Percentiles rank a stretch among this genome's conserved stretches.
Evolutionary conservation across 2,888 invertebrate genomes (phyloP).

Genomic region (Stomorhina lunata): DNA sequence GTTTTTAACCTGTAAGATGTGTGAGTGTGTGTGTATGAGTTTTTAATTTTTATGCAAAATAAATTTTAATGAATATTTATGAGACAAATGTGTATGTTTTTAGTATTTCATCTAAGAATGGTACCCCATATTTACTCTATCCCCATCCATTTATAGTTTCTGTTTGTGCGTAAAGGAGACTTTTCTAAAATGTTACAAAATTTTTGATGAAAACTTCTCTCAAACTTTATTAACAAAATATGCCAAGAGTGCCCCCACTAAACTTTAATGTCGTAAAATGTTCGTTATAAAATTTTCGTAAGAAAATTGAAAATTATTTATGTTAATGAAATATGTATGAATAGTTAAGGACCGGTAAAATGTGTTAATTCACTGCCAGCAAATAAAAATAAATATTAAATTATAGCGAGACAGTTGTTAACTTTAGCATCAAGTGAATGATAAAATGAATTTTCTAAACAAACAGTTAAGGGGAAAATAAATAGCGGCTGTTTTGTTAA

Average conservation of each 20-base stretch:
- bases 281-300: background rate
- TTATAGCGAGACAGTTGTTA: background rate
- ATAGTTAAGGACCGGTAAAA: background rate
- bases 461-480: too few species aligned
- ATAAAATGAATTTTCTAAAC: too few species aligned
- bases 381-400: background rate
- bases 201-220: background rate
- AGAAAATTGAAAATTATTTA: slow-evolving; percentile 17
- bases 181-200: background rate
- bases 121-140: background rate
- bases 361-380: background rate
- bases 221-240: background rate
- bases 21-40: slow-evolving; percentile 14
- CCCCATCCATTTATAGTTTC: background rate
- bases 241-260: background rate
- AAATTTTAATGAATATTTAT: slow-evolving; percentile 65
- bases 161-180: background rate
- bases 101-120: background rate
- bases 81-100: slow-evolving; percentile 47
- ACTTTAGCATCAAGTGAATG: background rate
- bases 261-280: background rate
- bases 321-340: slow-evolving; percentile 1
- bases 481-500: too few species aligned
- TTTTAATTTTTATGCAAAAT: slow-evolving; percentile 42
- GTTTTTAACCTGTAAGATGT: slow-evolving; percentile 5